A percentile compares a stretch with the other conserved stretches of the same genome.
phyloP scores from a whole-genome alignment of 2,113 vertebrate genomes.

The Saimiri boliviensis region DNA sequence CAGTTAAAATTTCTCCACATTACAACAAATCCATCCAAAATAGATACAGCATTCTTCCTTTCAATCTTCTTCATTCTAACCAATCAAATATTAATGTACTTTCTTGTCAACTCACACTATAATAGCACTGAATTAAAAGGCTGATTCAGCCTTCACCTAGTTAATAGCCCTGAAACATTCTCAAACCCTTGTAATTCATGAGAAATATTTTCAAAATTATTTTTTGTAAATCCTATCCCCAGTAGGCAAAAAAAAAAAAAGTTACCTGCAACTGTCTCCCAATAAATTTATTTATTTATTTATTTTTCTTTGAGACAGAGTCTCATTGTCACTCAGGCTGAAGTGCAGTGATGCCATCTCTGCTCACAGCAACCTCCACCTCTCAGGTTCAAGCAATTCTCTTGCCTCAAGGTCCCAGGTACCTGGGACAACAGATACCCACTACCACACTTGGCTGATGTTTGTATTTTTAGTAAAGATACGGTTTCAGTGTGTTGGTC shows the following conservation, averaged over 20 bases:
- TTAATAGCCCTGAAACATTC: background rate
- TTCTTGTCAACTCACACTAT: background rate
- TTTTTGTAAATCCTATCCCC: background rate
- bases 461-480: too few relatives aligned
- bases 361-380: too few relatives aligned
- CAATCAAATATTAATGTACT: background rate
- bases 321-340: too few relatives aligned
- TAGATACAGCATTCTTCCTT: background rate
- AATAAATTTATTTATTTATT: background rate
- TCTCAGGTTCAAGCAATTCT: too few relatives aligned
- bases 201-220: background rate
- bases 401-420: too few relatives aligned
- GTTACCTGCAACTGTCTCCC: background rate
- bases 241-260: background rate
- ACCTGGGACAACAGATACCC: too few relatives aligned
- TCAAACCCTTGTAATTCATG: background rate
- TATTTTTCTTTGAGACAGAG: too few relatives aligned
- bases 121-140: background rate
- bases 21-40: background rate
- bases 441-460: too few relatives aligned
- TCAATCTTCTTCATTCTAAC: background rate
- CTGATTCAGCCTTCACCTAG: background rate
- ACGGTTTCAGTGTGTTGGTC: too few relatives aligned
- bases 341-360: too few relatives aligned
- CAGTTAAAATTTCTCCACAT: background rate